phyloP scores from a whole-genome alignment of 2,797 vertebrate genomes.

The Decapterus maruadsi region DNA sequence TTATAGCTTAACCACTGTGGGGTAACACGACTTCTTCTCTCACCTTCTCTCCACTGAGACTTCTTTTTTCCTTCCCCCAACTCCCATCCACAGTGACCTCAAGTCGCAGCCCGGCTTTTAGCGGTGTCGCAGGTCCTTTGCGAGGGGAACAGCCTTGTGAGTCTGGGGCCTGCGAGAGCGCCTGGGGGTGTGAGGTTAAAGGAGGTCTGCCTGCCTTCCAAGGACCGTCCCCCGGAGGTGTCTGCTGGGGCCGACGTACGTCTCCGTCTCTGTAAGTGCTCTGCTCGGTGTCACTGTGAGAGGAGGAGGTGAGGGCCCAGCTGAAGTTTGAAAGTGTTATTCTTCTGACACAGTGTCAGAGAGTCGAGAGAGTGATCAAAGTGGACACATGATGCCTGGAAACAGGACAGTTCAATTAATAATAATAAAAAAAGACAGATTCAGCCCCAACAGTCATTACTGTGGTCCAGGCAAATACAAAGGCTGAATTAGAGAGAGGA shows the following conservation, averaged over 20 bases:
- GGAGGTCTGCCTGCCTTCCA: conserved; percentile 53
- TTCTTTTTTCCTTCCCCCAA: conserved; percentile 10
- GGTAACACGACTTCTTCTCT: conserved; percentile 17
- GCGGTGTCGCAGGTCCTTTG: conserved; percentile 60
- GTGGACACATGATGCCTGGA: conserved; percentile 9
- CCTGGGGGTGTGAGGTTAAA: conserved; percentile 54
- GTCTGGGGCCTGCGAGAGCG: conserved; percentile 37
- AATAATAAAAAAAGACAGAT: not conserved
- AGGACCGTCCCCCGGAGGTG: conserved; percentile 61
- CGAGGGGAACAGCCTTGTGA: conserved; percentile 44
- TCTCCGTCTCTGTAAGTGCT: conserved; percentile 66
- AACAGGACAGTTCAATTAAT: conserved; percentile 9
- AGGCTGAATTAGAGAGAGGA: conserved; percentile 7
- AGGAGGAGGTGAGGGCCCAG: conserved; percentile 29
- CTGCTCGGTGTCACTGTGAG: conserved; percentile 52
- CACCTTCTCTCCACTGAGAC: conserved; percentile 29
- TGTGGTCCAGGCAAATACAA: not conserved
- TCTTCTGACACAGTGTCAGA: conserved; percentile 50
- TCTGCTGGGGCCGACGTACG: conserved; percentile 33
- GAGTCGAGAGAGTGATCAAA: conserved; percentile 33
- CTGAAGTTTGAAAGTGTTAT: conserved; percentile 54
- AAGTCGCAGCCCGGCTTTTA: conserved; percentile 70
- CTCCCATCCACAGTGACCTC: conserved; percentile 48
- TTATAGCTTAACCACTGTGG: not conserved
- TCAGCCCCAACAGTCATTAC: conserved; percentile 13